phyloP scores from a whole-genome alignment of 2,113 vertebrate genomes.

The Rallus limicola region DNA sequence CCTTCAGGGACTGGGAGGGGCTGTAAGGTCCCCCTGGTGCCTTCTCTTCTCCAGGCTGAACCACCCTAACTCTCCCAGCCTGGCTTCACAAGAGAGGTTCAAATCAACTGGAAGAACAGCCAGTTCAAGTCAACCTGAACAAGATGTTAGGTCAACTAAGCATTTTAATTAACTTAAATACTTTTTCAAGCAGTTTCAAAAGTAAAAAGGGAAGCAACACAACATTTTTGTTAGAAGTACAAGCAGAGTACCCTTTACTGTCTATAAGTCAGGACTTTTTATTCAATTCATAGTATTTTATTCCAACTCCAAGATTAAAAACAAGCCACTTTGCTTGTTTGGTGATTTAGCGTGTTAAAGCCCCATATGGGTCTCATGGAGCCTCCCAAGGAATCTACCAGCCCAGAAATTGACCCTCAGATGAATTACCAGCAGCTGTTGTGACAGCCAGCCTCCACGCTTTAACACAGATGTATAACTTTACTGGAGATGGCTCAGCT shows the following conservation, averaged over 20 bases:
- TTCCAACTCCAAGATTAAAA: not conserved
- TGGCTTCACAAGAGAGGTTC: too few species aligned
- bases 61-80: too few species aligned
- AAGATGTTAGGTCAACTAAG: not conserved
- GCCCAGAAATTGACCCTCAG: not conserved
- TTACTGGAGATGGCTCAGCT: not conserved
- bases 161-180: not conserved
- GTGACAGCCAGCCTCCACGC: fast-evolving
- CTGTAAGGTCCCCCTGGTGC: too few species aligned
- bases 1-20: too few species aligned
- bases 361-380: not conserved
- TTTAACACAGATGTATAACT: not conserved
- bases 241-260: not conserved
- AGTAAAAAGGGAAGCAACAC: not conserved
- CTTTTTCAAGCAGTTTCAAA: not conserved
- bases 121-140: too few species aligned
- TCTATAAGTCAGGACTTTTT: not conserved
- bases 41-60: too few species aligned
- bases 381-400: not conserved
- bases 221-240: not conserved
- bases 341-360: not conserved
- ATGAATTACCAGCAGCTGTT: not conserved
- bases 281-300: not conserved
- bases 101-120: too few species aligned
- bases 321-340: not conserved